These are phyloP conservation scores for Platysternon megacephalum DNA, from an alignment of 2,113 vertebrate genomes.

Conservation along the genomic window DNA sequence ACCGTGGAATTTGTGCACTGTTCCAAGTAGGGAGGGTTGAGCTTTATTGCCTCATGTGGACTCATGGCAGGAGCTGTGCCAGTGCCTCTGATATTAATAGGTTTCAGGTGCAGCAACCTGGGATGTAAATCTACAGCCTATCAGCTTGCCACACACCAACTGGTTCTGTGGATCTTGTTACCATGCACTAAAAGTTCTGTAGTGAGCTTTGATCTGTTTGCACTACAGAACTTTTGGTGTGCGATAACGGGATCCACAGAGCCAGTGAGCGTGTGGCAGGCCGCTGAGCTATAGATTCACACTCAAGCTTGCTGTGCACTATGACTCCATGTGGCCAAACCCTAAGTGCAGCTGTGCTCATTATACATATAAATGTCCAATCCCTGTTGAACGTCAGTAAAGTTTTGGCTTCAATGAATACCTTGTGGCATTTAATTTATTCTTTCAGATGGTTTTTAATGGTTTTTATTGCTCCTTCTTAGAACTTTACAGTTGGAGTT, in stretches of 20 bases:
- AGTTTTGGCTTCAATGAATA: background rate
- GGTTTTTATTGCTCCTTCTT: background rate
- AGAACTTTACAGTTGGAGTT: background rate
- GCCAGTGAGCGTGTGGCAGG: background rate
- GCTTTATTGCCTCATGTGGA: background rate
- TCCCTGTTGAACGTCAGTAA: background rate
- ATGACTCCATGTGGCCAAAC: background rate
- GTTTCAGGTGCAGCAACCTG: background rate
- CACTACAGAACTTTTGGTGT: background rate
- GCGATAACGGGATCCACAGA: background rate
- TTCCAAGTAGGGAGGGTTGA: background rate
- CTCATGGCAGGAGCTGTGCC: background rate
- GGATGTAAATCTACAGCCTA: background rate
- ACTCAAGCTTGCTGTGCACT: background rate
- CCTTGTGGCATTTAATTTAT: background rate
- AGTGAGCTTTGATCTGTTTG: background rate
- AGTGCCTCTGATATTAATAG: background rate
- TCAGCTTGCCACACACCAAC: background rate
- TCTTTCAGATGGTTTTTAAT: conserved; percentile 8
- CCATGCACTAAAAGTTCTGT: background rate
- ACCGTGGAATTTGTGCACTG: background rate
- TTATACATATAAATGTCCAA: background rate
- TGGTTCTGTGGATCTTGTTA: background rate
- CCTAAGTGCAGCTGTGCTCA: background rate
- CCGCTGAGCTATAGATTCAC: background rate